A percentile compares a stretch with the other conserved stretches of the same genome.
Evolutionary conservation across 2,797 vertebrate species (phyloP).

Genomic region (Dendrocincla tyrannina): DNA sequence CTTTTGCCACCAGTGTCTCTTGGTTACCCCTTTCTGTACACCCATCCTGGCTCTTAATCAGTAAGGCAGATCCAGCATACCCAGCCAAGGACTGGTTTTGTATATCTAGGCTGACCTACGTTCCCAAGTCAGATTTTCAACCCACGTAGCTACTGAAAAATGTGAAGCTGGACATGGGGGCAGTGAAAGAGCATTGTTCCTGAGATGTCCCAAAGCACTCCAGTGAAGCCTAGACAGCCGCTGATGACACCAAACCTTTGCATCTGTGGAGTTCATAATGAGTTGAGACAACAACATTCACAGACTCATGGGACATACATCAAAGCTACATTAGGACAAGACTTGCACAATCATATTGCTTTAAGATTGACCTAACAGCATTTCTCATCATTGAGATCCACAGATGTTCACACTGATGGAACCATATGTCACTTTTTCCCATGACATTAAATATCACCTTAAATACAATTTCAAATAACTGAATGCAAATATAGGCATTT

Average conservation of each 20-base stretch:
- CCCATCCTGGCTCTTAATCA: background rate
- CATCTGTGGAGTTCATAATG: background rate
- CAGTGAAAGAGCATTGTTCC: background rate
- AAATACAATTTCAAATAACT: background rate
- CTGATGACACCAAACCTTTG: background rate
- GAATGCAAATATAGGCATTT: constrained; percentile 23
- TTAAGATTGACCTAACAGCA: constrained; percentile 52
- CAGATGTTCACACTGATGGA: constrained; percentile 34
- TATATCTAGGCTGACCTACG: background rate
- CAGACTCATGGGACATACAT: background rate
- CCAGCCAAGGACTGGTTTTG: background rate
- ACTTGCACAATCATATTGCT: constrained; percentile 65
- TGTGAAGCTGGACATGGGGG: background rate
- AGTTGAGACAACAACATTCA: constrained; percentile 6
- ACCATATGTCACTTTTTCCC: background rate
- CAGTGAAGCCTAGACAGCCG: background rate
- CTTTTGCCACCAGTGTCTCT: background rate
- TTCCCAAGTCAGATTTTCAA: background rate
- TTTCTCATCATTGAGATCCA: background rate
- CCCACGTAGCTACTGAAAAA: rapidly evolving
- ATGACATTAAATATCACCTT: background rate
- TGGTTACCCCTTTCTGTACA: rapidly evolving
- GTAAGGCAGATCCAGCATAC: background rate
- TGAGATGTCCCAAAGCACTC: background rate
- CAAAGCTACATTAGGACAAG: constrained; percentile 17